Base-by-base conservation (phyloP, 2,888 invertebrate genomes). In the Eupithecia insigniata region DNA sequence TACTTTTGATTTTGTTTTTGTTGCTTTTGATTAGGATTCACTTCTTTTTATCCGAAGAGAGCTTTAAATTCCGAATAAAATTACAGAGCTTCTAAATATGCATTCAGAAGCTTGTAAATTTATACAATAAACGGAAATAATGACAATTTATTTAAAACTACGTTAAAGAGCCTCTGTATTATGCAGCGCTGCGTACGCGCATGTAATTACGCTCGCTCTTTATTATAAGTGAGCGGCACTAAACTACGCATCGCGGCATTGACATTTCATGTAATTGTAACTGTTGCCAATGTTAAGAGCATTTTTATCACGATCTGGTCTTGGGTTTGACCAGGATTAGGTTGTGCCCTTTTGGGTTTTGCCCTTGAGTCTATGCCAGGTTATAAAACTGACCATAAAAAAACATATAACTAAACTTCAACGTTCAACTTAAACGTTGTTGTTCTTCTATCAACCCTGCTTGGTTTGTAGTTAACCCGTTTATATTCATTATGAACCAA, bases 211-310 rank as follows among this genome's bases (percentile, higher is more conserved):
- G 43, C 36, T 58, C 67, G 69, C 70, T 76, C 70, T 73, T 74
- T 55, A 65, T 70, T 67, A 12, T 55, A 73, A 73, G 77, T 71
- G 77, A 77, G 69, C 66, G 77, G 77, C 64, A 64, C 22, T 36
- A 36, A 64, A 64, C 34, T 64, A 71, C 73, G 74, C 76, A 78
- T 72, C 72, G 55, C 71, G 75, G 71, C 75, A 75, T 72, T 76
- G 73, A 75, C 77, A 74, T 77, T 77, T 77, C 26, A 43, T 39
- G 34, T 71, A 72, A 73, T 73, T 71, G 73, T 73, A 71, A 72
- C 71, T 66, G 72, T 71, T 70, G 61, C 26, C 70, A 70, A 70
- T 67, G 69, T 34, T 62, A 73, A 67, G 36, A 30, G 36, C 32
- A 46, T 73, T 69, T 64, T 67, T 65, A 60, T 62, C 34, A 70